A percentile compares a stretch with the other conserved stretches of the same genome.
Evolutionary conservation across 2,113 vertebrate genomes (phyloP).

Genomic region (western clawed frog (Xenopus tropicalis)): UCB_Xtro_10.0 CM004451.2:89983501-89984000

Average conservation of each 20-base stretch:
- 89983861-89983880: conserved; percentile 49
- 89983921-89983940: conserved; percentile 62
- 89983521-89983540: conserved; percentile 69
- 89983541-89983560: conserved; percentile 59
- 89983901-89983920: conserved; percentile 42
- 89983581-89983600: conserved; percentile 40
- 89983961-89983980: conserved; percentile 57
- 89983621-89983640: conserved; percentile 65
- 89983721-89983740: conserved; percentile 47
- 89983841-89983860: conserved; percentile 35
- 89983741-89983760: conserved; percentile 56
- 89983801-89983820: conserved; percentile 50
- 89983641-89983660: conserved; percentile 30
- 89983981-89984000: conserved; percentile 57
- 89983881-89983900: conserved; percentile 47
- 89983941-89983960: conserved; percentile 55
- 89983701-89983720: conserved; percentile 61
- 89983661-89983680: conserved; percentile 57
- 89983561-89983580: conserved; percentile 54
- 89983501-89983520: conserved; percentile 52
- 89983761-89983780: conserved; percentile 59
- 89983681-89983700: conserved; percentile 37
- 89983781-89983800: conserved; percentile 59
- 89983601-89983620: conserved; percentile 52
- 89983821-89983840: conserved; percentile 68